A percentile compares a stretch with the other conserved stretches of the same genome.
Evolutionary conservation across 2,888 invertebrate species (phyloP).

Genomic region (Xanthia icteritia): DNA sequence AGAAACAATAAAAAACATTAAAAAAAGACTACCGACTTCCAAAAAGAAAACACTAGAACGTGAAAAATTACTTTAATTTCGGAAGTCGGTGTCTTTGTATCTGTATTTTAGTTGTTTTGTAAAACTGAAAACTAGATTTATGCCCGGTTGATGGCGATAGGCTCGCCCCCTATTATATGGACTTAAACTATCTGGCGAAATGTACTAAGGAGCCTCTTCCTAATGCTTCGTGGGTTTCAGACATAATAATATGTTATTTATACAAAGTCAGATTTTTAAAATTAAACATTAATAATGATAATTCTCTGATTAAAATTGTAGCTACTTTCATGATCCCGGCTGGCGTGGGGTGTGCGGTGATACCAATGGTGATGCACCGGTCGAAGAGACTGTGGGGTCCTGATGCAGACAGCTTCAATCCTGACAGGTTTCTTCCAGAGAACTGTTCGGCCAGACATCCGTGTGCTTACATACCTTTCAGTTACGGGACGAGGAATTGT

Average conservation of each 20-base stretch:
- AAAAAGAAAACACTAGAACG: too few relatives aligned
- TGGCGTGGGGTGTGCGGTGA: conserved; percentile 84
- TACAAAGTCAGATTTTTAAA: not conserved
- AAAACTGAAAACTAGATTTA: not conserved
- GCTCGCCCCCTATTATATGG: not conserved
- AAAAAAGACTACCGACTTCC: too few relatives aligned
- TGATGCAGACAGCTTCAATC: conserved; percentile 90
- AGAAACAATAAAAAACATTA: too few relatives aligned
- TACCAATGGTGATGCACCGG: conserved; percentile 85
- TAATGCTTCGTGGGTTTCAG: not conserved
- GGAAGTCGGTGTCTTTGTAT: too few relatives aligned
- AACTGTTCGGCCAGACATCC: conserved; percentile 82
- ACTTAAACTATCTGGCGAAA: not conserved
- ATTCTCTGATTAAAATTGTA: conserved; percentile 64
- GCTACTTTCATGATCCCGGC: conserved; percentile 85
- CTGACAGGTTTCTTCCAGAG: conserved; percentile 91
- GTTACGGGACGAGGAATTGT: conserved; percentile 87
- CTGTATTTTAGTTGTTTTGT: too few relatives aligned
- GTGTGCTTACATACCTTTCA: conserved; percentile 87
- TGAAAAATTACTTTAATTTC: too few relatives aligned
- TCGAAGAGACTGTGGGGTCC: conserved; percentile 90
- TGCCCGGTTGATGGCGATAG: not conserved
- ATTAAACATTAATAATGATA: not conserved
- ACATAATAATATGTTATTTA: not conserved
- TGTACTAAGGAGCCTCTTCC: too few relatives aligned